phyloP scores from a whole-genome alignment of 2,113 vertebrate genomes.

The Heterocephalus glaber region DNA sequence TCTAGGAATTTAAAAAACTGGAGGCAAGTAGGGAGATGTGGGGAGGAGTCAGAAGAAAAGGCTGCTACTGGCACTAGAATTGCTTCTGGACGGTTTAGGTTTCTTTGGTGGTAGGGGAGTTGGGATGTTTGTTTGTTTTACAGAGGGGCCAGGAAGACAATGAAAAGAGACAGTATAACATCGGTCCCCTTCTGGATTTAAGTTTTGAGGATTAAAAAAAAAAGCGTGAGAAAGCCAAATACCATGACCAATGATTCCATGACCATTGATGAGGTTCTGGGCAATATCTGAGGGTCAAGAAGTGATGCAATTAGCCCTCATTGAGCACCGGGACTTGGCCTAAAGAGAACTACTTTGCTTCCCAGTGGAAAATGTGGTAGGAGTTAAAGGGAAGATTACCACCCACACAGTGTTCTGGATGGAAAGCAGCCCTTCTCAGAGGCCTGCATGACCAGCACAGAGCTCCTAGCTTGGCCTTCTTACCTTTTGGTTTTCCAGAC shows the following conservation, averaged over 20 bases:
- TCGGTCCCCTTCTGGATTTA: not conserved
- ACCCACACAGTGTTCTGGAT: accelerated
- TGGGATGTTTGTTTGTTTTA: not conserved
- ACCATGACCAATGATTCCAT: not conserved
- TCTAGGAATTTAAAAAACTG: not conserved
- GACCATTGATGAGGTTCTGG: not conserved
- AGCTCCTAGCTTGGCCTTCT: not conserved
- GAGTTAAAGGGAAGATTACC: not conserved
- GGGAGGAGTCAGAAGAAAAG: not conserved
- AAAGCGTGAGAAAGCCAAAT: not conserved
- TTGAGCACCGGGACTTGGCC: not conserved
- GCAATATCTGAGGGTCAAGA: not conserved
- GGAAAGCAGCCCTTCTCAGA: not conserved
- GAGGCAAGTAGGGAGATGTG: not conserved
- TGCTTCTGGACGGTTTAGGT: not conserved
- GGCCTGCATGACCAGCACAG: too few relatives aligned
- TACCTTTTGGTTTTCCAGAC: not conserved
- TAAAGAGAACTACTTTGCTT: not conserved
- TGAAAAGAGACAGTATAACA: not conserved
- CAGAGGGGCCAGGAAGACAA: not conserved
- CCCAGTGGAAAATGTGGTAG: not conserved
- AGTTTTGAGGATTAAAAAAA: not conserved
- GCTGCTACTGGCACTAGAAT: not conserved
- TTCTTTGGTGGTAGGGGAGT: not conserved
- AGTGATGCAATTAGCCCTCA: not conserved